Evolutionary conservation across 2,113 vertebrate genomes (phyloP).

Genomic region (Nyctibius bracteatus): DNA sequence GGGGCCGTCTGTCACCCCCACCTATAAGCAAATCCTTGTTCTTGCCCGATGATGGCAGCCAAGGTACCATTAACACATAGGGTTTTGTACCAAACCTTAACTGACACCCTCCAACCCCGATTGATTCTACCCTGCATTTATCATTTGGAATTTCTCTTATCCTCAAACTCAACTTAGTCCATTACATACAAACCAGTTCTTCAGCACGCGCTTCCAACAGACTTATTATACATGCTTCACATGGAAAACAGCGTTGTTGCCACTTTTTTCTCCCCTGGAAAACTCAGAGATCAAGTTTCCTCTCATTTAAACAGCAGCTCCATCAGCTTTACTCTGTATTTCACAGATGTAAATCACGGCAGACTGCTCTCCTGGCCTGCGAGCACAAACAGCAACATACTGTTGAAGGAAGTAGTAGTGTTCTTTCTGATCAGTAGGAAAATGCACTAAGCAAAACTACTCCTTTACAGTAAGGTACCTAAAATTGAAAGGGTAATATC

Average conservation of each 20-base stretch:
- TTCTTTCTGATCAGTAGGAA: neutral
- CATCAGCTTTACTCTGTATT: neutral
- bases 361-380: neutral
- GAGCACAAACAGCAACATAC: neutral
- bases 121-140: neutral
- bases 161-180: neutral
- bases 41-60: neutral
- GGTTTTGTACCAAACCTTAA: neutral
- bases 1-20: slow-evolving; percentile 39
- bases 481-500: neutral
- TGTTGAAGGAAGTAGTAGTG: neutral
- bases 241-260: neutral
- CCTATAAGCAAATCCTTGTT: slow-evolving; percentile 5
- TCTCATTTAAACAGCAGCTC: neutral
- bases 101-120: neutral
- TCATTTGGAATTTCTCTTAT: neutral
- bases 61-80: neutral
- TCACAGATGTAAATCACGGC: neutral
- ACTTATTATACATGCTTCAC: neutral
- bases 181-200: neutral
- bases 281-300: neutral
- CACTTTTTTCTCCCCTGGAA: neutral
- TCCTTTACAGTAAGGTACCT: neutral
- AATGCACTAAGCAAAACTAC: neutral
- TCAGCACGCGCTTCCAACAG: neutral